Evolutionary conservation across 2,113 vertebrate genomes (phyloP), one percentile per base, ranked within the genome.

Genomic region (Phalacrocorax aristotelis): DNA sequence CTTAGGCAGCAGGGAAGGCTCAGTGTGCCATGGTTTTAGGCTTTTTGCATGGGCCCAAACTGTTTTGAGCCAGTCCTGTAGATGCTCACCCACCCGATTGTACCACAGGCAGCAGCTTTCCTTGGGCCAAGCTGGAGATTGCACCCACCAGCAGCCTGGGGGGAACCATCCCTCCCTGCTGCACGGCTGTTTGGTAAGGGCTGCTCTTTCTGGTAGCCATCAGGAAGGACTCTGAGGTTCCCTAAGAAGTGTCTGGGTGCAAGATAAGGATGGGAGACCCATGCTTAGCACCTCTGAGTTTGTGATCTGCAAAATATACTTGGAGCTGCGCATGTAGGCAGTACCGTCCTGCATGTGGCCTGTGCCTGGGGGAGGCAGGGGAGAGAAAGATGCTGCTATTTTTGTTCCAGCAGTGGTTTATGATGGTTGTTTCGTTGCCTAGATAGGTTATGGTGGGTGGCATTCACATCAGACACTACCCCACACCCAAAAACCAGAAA

Each of bases 401-500:
- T 96, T 88, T 86, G 72, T 89, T 95, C 60, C 80, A 86, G 54
- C 6, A 1, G 46, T 91, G 70, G 44, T 91, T 91, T 80, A 34
- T 36, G 87, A 29, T 91, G 74, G 15, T 82, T 94, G 74, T 93
- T 90, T 87, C 3, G 0, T 75, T 93, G 85, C 82, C 49, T 85
- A 81, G 91, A 60, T 85, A 82, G 68, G 68, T 87, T 91, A 61
- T 6, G 3, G 96, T 95, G 97, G 93, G 94, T 97, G 95, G 94
- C 84, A 91, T 83, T 95, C 93, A 74, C 89, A 93, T 96, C 93
- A 95, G 94, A 94, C 13, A 1, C 78, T 94, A 76, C 75, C 85
- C 88, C 84, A 69, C 92, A 92, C 90, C 62, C 46, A 0, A 90
- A 83, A 93, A 96, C 72, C 84, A 94, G 84, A 94, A 97, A 97